phyloP scores from a whole-genome alignment of 2,797 vertebrate genomes.

The Lagodon rhomboides region DNA sequence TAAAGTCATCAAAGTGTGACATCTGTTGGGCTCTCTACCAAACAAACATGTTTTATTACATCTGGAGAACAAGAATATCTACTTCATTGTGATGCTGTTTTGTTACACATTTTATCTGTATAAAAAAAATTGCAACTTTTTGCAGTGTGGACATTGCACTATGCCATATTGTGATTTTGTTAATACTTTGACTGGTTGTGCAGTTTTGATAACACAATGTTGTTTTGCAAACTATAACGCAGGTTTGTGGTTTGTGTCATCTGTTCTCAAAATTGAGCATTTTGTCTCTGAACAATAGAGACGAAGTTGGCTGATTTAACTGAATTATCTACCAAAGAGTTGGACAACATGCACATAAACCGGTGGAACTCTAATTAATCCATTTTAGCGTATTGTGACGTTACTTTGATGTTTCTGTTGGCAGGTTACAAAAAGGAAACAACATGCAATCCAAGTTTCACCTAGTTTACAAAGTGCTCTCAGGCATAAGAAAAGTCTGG shows the following conservation, averaged over 20 bases:
- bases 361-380: constrained; percentile 2
- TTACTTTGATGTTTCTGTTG: constrained; percentile 8
- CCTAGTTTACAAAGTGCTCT: constrained; percentile 21
- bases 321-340: not conserved
- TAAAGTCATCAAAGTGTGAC: no score
- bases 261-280: not conserved
- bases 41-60: no score
- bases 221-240: constrained; percentile 15
- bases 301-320: not conserved
- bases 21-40: no score
- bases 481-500: not conserved
- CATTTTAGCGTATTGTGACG: not conserved
- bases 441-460: constrained; percentile 7
- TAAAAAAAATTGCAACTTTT: no score
- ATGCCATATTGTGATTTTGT: no score
- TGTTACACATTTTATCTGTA: no score
- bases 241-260: not conserved
- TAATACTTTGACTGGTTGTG: no score
- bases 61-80: no score
- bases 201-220: not conserved
- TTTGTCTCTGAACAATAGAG: constrained; percentile 3
- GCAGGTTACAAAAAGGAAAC: not conserved
- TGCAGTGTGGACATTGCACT: no score
- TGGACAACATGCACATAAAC: not conserved
- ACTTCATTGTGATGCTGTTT: no score